Percentiles rank a stretch among this genome's conserved stretches.
These are phyloP conservation scores for Hedychridium roseum DNA, from an alignment of 2,888 invertebrate genomes.

Conservation along the genomic window DNA sequence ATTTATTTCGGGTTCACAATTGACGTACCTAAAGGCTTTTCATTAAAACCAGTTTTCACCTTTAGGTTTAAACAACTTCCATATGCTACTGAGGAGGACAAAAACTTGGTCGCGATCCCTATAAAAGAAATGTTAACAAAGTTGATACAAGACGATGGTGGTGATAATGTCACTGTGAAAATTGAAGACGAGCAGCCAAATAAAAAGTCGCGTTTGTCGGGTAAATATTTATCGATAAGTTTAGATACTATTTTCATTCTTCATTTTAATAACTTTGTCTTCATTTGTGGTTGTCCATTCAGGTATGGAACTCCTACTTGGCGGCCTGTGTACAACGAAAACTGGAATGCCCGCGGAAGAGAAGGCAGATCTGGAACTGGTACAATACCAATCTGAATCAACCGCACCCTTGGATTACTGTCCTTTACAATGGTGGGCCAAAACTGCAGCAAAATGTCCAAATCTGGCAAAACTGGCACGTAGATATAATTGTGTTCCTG, in stretches of 20 bases:
- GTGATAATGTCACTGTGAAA: conserved; percentile 37
- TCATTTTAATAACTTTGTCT: no score
- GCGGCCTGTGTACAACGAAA: conserved; percentile 56
- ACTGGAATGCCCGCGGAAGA: conserved; percentile 61
- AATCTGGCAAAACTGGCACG: conserved; percentile 60
- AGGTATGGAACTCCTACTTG: conserved; percentile 64
- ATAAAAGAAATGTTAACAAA: conserved; percentile 62
- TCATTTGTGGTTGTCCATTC: conserved; percentile 10
- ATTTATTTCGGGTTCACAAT: neutral
- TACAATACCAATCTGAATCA: conserved; percentile 64
- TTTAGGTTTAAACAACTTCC: conserved; percentile 64
- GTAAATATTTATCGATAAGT: no score
- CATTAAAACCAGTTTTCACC: neutral
- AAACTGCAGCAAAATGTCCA: conserved; percentile 61
- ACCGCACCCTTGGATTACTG: conserved; percentile 63
- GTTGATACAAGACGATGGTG: conserved; percentile 57
- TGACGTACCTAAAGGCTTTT: neutral
- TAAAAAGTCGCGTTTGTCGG: conserved; percentile 61
- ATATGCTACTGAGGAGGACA: conserved; percentile 63
- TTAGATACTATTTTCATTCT: no score
- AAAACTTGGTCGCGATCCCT: conserved; percentile 54
- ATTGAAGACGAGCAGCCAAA: conserved; percentile 43
- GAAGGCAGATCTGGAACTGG: conserved; percentile 63
- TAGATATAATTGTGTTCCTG: conserved; percentile 64
- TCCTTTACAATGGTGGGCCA: conserved; percentile 65